A percentile compares a stretch with the other conserved stretches of the same genome.
phyloP scores from a whole-genome alignment of 2,888 invertebrate species.

The Hemithea aestivaria region DNA sequence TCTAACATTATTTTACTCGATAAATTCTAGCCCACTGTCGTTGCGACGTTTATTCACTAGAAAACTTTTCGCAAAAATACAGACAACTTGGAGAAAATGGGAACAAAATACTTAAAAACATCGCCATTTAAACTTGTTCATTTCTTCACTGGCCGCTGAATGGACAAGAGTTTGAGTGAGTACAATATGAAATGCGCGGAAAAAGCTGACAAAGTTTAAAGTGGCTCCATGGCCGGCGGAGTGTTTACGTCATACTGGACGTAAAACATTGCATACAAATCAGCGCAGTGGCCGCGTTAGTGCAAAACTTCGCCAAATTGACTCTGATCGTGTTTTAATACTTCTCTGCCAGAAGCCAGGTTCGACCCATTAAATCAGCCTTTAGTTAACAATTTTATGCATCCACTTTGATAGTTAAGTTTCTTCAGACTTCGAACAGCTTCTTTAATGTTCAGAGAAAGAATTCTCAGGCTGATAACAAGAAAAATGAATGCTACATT shows the following conservation, averaged over 20 bases:
- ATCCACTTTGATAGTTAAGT: constrained; percentile 26
- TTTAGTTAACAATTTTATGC: constrained; percentile 49
- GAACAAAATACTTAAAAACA: constrained; percentile 27
- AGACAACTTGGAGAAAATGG: constrained; percentile 5
- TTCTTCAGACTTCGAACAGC: constrained; percentile 22
- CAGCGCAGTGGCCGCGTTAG: constrained; percentile 41
- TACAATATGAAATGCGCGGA: constrained; percentile 36
- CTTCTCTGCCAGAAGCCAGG: constrained; percentile 30
- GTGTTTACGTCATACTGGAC: constrained; percentile 41
- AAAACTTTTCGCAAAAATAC: too few relatives aligned
- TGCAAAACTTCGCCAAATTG: constrained; percentile 50
- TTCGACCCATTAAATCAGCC: constrained; percentile 46
- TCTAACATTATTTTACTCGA: too few relatives aligned
- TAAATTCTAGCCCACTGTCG: too few relatives aligned
- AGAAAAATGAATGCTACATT: too few relatives aligned
- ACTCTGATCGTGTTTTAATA: constrained; percentile 60
- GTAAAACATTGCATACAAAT: constrained; percentile 55
- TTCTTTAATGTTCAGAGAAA: too few relatives aligned
- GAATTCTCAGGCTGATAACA: too few relatives aligned
- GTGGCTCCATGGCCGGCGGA: constrained; percentile 37
- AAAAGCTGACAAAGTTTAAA: constrained; percentile 47
- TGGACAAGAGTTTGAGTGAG: constrained; percentile 27
- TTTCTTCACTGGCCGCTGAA: constrained; percentile 34
- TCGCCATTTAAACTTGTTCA: constrained; percentile 32
- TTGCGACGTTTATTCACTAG: too few relatives aligned